Base-by-base conservation (phyloP, 1,140 invertebrate species). In the Solen grandis region DNA sequence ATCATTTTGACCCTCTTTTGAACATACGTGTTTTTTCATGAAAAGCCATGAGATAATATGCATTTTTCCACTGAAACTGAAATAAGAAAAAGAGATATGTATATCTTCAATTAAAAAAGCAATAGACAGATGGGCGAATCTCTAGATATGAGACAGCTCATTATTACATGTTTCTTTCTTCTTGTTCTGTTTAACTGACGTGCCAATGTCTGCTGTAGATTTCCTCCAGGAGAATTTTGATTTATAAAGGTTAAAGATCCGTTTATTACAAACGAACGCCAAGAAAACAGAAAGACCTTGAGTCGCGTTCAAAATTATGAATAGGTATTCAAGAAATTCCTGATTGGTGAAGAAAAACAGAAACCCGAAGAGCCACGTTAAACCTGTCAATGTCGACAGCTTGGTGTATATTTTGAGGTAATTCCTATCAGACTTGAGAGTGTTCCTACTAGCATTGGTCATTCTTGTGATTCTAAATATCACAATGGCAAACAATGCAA, bases 341-440 rank as follows among this genome's bases (percentile, higher is more conserved):
- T 62, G 29, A 27, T 63, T n/a, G 25, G 55, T 70, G 29, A 60
- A 62, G 14, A 29, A 27, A 70, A 62, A 70, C n/a, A 79, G 29
- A 25, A 79, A 69, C 19, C 76, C 76, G 46, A 79, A 79, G 1
- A 79, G 41, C 76, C 76, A 79, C 31, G 66, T 62, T 31, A 69
- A 31, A 31, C 76, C 76, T 25, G 76, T 79, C 14, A 79, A n/a
- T 33, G 76, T 62, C 13, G 76, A 79, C 14, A 79, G 25, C 36
- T 79, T 79, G 4, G 36, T 36, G 38, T 68, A 79, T 16, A 79
- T 72, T 22, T 5, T 29, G 5, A 79, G 16, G 36, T 70, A 59
- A 27, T 72, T 69, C 22, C 76, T 41, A 2, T 70, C 66, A 31
- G 55, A 1, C 10, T n/a, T 38, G 8, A 33, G n/a, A n/a, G n/a